Percentiles rank a stretch among this genome's conserved stretches.
Evolutionary conservation across 2,797 vertebrate species (phyloP).

Genomic region (Eulemur rubriventer): DNA sequence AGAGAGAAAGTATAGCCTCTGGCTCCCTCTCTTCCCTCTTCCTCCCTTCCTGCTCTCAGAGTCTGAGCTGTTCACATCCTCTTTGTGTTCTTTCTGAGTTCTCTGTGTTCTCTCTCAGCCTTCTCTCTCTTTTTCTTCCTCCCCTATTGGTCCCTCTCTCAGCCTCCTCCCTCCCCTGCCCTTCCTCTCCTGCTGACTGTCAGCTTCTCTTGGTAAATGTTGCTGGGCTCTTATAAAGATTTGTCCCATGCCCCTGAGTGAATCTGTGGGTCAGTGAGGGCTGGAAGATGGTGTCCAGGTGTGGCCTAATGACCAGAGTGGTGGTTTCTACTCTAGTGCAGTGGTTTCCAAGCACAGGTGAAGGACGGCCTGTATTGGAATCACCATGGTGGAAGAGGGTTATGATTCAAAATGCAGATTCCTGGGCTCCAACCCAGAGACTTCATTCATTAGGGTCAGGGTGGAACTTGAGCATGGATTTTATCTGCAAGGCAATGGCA

Average conservation of each 20-base stretch:
- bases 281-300: background rate
- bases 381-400: background rate
- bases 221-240: background rate
- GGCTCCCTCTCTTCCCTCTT: background rate
- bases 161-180: background rate
- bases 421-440: background rate
- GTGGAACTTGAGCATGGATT: background rate
- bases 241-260: background rate
- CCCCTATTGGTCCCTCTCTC: no score
- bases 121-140: background rate
- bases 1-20: background rate
- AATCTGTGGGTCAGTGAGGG: background rate
- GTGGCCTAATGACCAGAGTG: background rate
- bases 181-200: background rate
- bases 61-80: background rate
- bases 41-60: background rate
- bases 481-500: background rate
- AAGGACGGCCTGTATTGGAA: background rate
- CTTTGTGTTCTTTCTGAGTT: no score
- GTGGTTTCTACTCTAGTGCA: background rate
- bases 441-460: background rate
- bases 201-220: background rate
- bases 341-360: background rate
- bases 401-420: background rate
- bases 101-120: background rate